These are phyloP conservation scores for Scrobipalpa costella DNA, from an alignment of 2,888 invertebrate genomes.

Conservation along the genomic window DNA sequence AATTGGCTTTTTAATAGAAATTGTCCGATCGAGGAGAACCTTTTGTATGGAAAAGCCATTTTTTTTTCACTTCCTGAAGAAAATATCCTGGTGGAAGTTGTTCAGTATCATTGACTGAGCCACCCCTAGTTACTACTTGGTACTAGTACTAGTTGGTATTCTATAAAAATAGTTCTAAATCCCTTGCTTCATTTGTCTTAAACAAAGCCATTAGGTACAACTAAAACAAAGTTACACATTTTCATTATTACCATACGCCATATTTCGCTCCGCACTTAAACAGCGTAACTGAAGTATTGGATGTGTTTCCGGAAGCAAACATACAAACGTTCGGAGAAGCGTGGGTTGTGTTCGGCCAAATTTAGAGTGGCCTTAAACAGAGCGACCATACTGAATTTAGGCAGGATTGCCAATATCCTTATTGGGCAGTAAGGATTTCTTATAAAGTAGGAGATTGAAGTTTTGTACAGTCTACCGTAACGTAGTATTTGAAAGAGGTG, in stretches of 20 bases:
- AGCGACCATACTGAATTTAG: not conserved
- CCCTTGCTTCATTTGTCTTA: too few species aligned
- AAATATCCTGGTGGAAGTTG: too few species aligned
- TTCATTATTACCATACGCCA: not conserved
- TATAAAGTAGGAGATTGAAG: not conserved
- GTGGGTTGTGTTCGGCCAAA: constrained; percentile 1
- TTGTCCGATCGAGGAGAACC: too few species aligned
- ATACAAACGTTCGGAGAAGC: not conserved
- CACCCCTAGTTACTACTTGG: too few species aligned
- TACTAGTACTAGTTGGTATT: too few species aligned
- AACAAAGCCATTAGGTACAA: too few species aligned
- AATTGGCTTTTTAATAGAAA: too few species aligned
- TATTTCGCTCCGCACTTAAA: not conserved
- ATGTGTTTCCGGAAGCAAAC: constrained; percentile 7
- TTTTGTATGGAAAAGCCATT: too few species aligned
- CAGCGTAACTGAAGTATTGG: not conserved
- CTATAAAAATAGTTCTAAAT: too few species aligned
- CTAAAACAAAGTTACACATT: not conserved
- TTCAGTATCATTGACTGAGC: too few species aligned
- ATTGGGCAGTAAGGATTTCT: constrained; percentile 1
- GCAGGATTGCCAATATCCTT: constrained; percentile 5
- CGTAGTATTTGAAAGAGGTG: too few species aligned
- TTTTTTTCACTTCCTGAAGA: too few species aligned
- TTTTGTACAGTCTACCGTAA: not conserved
- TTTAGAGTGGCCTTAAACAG: not conserved